Evolutionary conservation across 2,797 vertebrate species (phyloP).

Genomic region (Aselliscus stoliczkanus): DNA sequence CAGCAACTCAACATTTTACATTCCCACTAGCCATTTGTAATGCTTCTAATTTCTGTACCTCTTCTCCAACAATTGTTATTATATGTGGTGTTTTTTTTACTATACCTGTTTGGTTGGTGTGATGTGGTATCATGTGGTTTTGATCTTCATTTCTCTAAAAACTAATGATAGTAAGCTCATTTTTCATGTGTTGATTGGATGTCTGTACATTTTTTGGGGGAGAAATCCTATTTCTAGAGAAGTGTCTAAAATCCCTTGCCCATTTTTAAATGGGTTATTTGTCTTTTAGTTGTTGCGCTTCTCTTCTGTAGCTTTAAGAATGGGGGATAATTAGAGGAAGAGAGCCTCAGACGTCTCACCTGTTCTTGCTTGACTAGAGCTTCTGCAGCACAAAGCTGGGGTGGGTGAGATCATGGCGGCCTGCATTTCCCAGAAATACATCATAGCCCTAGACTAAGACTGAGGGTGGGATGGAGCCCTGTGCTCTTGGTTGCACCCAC

Average conservation of each 20-base stretch:
- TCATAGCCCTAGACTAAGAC: not conserved
- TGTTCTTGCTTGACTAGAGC: not conserved
- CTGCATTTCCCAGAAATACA: not conserved
- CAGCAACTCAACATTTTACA: not conserved
- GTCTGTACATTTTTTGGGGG: not conserved
- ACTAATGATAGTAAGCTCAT: not conserved
- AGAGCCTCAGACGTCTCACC: not conserved
- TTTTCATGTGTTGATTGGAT: not conserved
- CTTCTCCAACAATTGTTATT: not conserved
- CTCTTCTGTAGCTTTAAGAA: not conserved
- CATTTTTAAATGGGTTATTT: not conserved
- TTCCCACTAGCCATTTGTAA: not conserved
- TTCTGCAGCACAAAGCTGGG: not conserved
- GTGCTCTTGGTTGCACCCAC: not conserved
- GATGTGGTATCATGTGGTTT: not conserved
- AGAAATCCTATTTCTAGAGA: not conserved
- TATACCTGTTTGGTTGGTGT: not conserved
- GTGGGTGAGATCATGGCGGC: not conserved
- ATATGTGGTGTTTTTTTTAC: not conserved
- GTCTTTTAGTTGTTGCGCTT: conserved; percentile 6
- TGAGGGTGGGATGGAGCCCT: not conserved
- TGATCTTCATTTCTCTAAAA: conserved; percentile 3
- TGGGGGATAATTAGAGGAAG: not conserved
- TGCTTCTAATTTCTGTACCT: not conserved
- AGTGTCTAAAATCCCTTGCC: not conserved